These are phyloP conservation scores for Luscinia megarhynchos DNA, from an alignment of 2,797 vertebrate genomes.

Conservation along the genomic window DNA sequence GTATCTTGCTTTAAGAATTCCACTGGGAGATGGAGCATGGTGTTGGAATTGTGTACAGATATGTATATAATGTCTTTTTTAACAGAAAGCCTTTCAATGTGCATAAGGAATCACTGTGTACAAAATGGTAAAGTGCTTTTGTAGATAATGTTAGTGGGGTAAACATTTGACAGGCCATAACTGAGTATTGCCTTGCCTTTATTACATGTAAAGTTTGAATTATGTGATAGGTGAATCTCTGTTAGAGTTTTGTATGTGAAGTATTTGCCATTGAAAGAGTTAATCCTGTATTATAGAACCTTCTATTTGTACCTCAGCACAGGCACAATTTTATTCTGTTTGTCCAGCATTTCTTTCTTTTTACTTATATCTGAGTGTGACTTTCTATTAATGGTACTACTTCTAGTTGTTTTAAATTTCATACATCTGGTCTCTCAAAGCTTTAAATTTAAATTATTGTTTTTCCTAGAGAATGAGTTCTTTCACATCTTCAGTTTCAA, in stretches of 20 bases:
- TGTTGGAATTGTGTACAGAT: constrained; percentile 86
- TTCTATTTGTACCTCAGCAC: constrained; percentile 73
- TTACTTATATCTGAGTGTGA: constrained; percentile 45
- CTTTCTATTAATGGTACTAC: constrained; percentile 70
- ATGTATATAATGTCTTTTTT: constrained; percentile 92
- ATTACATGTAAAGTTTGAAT: constrained; percentile 83
- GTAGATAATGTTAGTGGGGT: constrained; percentile 88
- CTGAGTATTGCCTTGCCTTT: constrained; percentile 91
- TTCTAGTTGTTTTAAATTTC: constrained; percentile 69
- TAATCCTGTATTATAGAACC: constrained; percentile 68
- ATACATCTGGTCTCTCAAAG: constrained; percentile 52
- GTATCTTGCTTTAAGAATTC: constrained; percentile 89
- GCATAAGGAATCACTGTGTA: constrained; percentile 88
- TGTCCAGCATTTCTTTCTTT: constrained; percentile 33
- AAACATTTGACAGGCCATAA: constrained; percentile 89
- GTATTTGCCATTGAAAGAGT: constrained; percentile 79
- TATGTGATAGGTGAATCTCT: constrained; percentile 73
- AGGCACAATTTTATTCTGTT: constrained; percentile 39
- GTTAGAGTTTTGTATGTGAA: constrained; percentile 77
- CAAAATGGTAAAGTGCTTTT: constrained; percentile 89
- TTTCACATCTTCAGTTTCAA: constrained; percentile 47
- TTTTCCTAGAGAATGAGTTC: neutral
- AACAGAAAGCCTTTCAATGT: constrained; percentile 81
- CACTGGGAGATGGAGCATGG: constrained; percentile 79
- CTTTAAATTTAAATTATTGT: constrained; percentile 66